Base-by-base conservation (phyloP, 2,888 invertebrate species). In the Rhingia rostrata region DNA sequence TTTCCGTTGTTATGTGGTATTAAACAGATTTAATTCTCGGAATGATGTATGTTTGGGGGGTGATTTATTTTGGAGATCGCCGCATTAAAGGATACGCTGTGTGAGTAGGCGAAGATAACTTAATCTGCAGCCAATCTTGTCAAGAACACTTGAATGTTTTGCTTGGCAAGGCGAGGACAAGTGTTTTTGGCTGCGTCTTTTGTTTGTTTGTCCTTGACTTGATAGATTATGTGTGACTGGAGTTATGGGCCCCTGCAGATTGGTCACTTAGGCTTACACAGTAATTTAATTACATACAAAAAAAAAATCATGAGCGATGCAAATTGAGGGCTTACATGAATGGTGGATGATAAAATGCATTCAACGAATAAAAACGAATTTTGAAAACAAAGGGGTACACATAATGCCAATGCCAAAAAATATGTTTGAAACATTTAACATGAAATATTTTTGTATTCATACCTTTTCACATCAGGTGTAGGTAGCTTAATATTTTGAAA, bases 401-500 rank as follows among this genome's bases (percentile, higher is more conserved):
- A 22, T 22, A 22, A 2, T 22, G 22, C 22, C 22, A 22, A 22
- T 22, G n/a, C n/a, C n/a, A n/a, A 14, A 47, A 2, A 30, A 14
- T 9, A 49, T 10, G 12, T 6, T 14, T 22, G 4, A 60, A 61
- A 74, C 74, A 80, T 49, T 53, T 61, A 67, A 70, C 32, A 49
- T 45, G 22, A 66, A 41, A 66, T 61, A 81, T 58, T 45, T 56
- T 56, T 69, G 37, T 66, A 67, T 61, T 35, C 83, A 83, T 83
- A 83, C 79, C 83, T 83, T 83, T 72, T 51, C 45, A 69, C 66
- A 67, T 74, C 75, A 81, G 61, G 75, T 61, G 7, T 54, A 43
- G 58, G 51, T 64, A 39, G 32, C 58, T 58, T 47, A 53, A 10
- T 67, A 43, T 69, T 49, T 54, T 60, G 70, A 64, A 33, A 45